Evolutionary conservation across 2,888 invertebrate genomes (phyloP).

Genomic region (Hemithea aestivaria): DNA sequence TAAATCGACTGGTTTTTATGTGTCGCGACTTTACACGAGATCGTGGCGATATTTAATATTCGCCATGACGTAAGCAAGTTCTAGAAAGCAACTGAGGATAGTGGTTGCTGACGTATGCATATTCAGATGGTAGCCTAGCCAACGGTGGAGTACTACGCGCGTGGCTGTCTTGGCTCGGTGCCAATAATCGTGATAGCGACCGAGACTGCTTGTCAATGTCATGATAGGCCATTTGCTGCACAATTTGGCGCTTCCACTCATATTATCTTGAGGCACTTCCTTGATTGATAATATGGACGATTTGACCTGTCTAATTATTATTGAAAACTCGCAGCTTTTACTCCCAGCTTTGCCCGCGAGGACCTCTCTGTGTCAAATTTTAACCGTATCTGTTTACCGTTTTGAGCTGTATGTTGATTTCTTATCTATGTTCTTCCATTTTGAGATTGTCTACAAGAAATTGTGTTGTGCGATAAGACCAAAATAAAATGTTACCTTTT

Average conservation of each 20-base stretch:
- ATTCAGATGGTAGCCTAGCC: conserved; percentile 8
- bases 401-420: too few species aligned
- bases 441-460: too few species aligned
- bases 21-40: too few species aligned
- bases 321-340: too few species aligned
- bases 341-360: too few species aligned
- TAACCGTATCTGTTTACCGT: too few species aligned
- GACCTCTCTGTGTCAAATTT: too few species aligned
- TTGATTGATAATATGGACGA: conserved; percentile 13
- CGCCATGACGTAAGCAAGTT: conserved; percentile 44
- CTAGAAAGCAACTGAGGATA: conserved; percentile 30
- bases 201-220: conserved; percentile 57
- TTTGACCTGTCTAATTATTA: too few species aligned
- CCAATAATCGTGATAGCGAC: conserved; percentile 36
- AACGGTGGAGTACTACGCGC: conserved; percentile 29
- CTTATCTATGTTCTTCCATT: too few species aligned
- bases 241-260: conserved; percentile 34
- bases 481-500: too few species aligned
- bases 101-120: conserved; percentile 18
- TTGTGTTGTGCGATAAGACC: too few species aligned
- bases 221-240: conserved; percentile 38
- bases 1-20: too few species aligned
- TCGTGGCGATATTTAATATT: conserved; percentile 21
- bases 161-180: conserved; percentile 47
- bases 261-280: conserved; percentile 39